Base-by-base conservation (phyloP, 2,888 invertebrate genomes). In the Melanchra persicariae region DNA sequence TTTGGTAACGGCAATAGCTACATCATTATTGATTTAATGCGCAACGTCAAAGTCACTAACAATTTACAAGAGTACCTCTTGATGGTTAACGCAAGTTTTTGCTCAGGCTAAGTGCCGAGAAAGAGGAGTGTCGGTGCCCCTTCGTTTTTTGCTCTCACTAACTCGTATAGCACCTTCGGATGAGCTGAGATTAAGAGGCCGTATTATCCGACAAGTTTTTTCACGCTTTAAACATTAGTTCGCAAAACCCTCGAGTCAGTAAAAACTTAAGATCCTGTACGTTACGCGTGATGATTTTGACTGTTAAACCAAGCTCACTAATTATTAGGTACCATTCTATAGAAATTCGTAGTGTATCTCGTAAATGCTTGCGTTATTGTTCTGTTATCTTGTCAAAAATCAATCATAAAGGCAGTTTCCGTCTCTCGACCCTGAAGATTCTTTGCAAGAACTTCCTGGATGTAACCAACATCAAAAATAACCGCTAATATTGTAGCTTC, bases 31-130 rank as follows among this genome's bases (percentile, higher is more conserved):
- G 24, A 70, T 43, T 34, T 5, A 43, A 24, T 52, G 19, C 26
- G 59, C 37, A 30, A 37, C 60, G 40, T 57, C 55, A 54, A 37
- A 49, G 24, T n/a, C 17, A 34, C 7, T 17, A 57, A 17, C 55
- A 34, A 49, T 62, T 70, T 58, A 45, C 19, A 61, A 49, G 51
- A 57, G 45, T n/a, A 51, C 26, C 1, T 51, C 19, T 51, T 45
- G 34, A 64, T 61, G 54, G 12, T 66, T 62, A 52, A 22, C 30
- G 15, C 15, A 63, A 67, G 22, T 70, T 75, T 78, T 79, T 79
- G 58, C 62, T 45, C 12, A 17, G 30, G 12, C 51, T 26, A 40
- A 47, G 45, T 51, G 49, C n/a, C 22, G 59, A 34, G 79, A 68
- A 63, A 66, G 26, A 79, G n/a, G 24, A 59, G 24, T 66, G 61